Evolutionary conservation across 2,888 invertebrate genomes (phyloP).

Genomic region (Neoaliturus tenellus): DNA sequence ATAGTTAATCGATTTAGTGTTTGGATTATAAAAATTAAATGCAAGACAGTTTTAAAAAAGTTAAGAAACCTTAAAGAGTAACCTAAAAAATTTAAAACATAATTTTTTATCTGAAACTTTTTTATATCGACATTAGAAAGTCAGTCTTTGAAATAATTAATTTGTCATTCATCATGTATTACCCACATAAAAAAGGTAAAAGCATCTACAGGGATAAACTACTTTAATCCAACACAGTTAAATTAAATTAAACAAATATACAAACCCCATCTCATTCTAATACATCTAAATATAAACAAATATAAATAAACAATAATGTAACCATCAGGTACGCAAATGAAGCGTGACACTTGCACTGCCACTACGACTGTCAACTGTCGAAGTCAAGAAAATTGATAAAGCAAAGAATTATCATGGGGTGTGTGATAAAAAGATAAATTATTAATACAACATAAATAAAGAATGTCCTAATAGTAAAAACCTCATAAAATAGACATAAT

Average conservation of each 20-base stretch:
- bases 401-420: neutral
- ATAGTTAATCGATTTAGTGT: no score
- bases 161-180: neutral
- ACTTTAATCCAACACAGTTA: neutral
- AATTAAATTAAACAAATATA: neutral
- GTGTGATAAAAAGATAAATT: neutral
- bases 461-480: neutral
- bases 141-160: no score
- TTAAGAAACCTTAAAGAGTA: no score
- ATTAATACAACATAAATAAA: neutral
- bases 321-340: neutral
- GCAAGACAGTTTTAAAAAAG: no score
- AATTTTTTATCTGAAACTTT: no score
- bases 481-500: neutral
- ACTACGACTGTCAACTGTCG: neutral
- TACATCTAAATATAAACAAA: neutral
- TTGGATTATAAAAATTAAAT: no score
- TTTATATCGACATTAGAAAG: no score
- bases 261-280: neutral
- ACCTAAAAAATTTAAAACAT: no score
- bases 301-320: conserved; percentile 7
- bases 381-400: neutral
- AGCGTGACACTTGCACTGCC: neutral
- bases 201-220: neutral
- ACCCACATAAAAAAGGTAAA: no score